A percentile compares a stretch with the other conserved stretches of the same genome.
phyloP scores from a whole-genome alignment of 1,140 invertebrate genomes.

The Bicyclus anynana region DNA sequence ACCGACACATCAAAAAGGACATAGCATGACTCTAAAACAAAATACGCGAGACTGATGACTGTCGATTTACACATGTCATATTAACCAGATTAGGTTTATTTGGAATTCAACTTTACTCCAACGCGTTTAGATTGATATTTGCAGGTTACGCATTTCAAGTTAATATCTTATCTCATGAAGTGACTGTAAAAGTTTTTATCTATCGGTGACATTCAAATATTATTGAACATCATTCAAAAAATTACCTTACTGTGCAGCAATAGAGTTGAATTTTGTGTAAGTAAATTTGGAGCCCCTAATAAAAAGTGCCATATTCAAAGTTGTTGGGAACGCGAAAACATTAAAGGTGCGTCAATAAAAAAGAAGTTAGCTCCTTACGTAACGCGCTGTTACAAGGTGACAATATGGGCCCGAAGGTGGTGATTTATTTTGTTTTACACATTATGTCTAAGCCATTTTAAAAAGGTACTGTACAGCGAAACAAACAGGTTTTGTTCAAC shows the following conservation, averaged over 20 bases:
- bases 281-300: constrained; percentile 33
- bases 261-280: constrained; percentile 31
- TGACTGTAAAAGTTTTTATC: constrained; percentile 63
- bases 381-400: constrained; percentile 55
- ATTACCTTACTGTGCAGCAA: constrained; percentile 13
- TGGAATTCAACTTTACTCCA: constrained; percentile 24
- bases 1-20: constrained; percentile 62
- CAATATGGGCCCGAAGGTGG: constrained; percentile 50
- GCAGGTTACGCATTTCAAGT: constrained; percentile 8
- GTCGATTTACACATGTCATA: constrained; percentile 15
- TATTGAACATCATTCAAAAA: constrained; percentile 26
- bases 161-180: constrained; percentile 28
- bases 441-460: constrained; percentile 15
- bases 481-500: constrained; percentile 2
- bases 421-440: constrained; percentile 43
- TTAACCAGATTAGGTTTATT: background rate
- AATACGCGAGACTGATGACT: constrained; percentile 45
- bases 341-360: constrained; percentile 73
- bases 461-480: background rate
- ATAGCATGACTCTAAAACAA: constrained; percentile 57
- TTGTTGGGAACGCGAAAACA: constrained; percentile 60
- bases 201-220: constrained; percentile 59
- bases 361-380: constrained; percentile 70
- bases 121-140: constrained; percentile 20
- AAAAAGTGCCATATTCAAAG: constrained; percentile 70